A percentile compares a stretch with the other conserved stretches of the same genome.
phyloP scores from a whole-genome alignment of 2,113 vertebrate species.

The Lepidothrix coronata region DNA sequence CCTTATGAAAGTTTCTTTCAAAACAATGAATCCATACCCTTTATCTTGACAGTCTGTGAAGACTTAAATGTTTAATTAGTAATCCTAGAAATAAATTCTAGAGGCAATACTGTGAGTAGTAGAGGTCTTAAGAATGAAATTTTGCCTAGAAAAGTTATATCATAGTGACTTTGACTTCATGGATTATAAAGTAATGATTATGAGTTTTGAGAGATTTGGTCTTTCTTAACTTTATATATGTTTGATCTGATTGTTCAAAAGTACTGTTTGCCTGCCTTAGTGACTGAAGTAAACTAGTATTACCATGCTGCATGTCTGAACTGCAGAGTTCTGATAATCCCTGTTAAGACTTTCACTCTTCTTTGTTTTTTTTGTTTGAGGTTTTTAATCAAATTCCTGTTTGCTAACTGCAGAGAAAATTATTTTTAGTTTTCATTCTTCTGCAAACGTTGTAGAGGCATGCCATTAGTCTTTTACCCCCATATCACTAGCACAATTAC shows the following conservation, averaged over 20 bases:
- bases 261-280: neutral
- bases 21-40: neutral
- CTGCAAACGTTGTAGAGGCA: neutral
- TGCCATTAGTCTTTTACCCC: neutral
- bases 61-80: neutral
- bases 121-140: neutral
- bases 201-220: neutral
- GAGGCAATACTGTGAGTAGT: neutral
- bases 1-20: neutral
- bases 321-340: neutral
- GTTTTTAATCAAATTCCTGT: neutral
- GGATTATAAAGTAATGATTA: neutral
- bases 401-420: neutral
- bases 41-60: neutral
- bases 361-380: neutral
- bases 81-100: neutral
- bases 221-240: neutral
- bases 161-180: neutral
- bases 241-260: neutral
- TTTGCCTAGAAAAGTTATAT: neutral
- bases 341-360: neutral
- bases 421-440: neutral
- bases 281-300: neutral
- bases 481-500: neutral
- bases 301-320: neutral